A percentile compares a stretch with the other conserved stretches of the same genome.
Evolutionary conservation across 2,797 vertebrate genomes (phyloP).

Genomic region (Odontamblyopus lacepedii): DNA sequence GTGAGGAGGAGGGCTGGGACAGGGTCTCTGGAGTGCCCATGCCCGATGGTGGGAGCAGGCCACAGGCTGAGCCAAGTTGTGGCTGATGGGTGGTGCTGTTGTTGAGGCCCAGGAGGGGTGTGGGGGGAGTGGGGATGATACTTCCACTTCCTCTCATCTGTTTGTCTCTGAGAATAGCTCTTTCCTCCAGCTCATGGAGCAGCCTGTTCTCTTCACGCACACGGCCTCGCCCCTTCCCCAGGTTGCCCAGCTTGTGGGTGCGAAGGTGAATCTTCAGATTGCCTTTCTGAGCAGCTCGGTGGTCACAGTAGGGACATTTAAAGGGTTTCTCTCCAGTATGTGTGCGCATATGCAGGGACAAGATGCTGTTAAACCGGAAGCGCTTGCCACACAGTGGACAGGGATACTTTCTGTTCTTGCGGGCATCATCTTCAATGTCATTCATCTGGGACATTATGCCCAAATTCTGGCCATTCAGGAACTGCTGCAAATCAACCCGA

Average conservation of each 20-base stretch:
- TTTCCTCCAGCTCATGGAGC: conserved; percentile 94
- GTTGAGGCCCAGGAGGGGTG: conserved; percentile 71
- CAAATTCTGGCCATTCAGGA: conserved; percentile 96
- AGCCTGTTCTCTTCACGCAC: conserved; percentile 96
- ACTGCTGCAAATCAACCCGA: conserved; percentile 95
- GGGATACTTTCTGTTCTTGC: conserved; percentile 97
- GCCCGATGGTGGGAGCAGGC: conserved; percentile 82
- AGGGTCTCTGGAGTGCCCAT: conserved; percentile 83
- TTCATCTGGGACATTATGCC: conserved; percentile 99
- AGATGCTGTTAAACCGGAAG: conserved; percentile 98
- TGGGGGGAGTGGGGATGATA: conserved; percentile 80
- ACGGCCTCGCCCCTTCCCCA: conserved; percentile 95
- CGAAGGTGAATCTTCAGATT: conserved; percentile 98
- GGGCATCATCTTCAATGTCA: conserved; percentile 96
- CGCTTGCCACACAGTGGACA: conserved; percentile 98
- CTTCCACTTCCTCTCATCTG: conserved; percentile 92
- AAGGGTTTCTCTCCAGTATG: conserved; percentile 99
- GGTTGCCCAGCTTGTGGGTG: conserved; percentile 96
- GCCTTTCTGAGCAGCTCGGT: conserved; percentile 96
- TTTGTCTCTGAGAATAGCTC: conserved; percentile 95
- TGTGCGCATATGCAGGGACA: conserved; percentile 97
- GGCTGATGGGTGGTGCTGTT: conserved; percentile 77
- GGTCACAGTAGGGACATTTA: conserved; percentile 99
- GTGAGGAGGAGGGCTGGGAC: conserved; percentile 88
- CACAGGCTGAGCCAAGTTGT: conserved; percentile 86